Percentiles rank a stretch among this genome's conserved stretches.
These are phyloP conservation scores for Trichoplusia ni DNA, from an alignment of 1,140 invertebrate species.

Conservation along the genomic window DNA sequence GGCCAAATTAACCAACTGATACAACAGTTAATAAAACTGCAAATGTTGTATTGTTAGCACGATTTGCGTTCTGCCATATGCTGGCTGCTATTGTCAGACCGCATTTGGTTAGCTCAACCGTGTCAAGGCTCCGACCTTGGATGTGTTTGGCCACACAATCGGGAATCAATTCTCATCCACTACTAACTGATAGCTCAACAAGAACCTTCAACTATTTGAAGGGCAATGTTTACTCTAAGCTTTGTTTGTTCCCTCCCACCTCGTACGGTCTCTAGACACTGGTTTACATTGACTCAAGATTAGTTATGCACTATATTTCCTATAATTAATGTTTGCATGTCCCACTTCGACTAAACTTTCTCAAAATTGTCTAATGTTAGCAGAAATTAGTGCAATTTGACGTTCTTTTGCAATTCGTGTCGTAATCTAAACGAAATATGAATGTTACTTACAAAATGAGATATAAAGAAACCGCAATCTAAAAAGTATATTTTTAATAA, in stretches of 20 bases:
- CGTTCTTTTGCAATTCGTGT: not conserved
- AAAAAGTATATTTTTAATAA: too few relatives aligned
- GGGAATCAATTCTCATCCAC: conserved; percentile 40
- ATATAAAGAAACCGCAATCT: too few relatives aligned
- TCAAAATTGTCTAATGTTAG: too few relatives aligned
- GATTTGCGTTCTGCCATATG: conserved; percentile 23
- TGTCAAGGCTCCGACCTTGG: conserved; percentile 55
- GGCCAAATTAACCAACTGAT: conserved; percentile 3
- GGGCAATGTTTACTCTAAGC: not conserved
- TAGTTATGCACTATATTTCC: too few relatives aligned
- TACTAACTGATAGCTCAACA: conserved; percentile 8
- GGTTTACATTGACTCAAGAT: too few relatives aligned
- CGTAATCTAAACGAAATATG: not conserved
- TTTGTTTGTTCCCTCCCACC: not conserved
- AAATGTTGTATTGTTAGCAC: conserved; percentile 29
- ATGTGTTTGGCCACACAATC: conserved; percentile 46
- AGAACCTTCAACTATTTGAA: not conserved
- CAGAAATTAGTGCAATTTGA: too few relatives aligned
- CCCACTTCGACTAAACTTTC: too few relatives aligned
- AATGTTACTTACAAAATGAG: too few relatives aligned
- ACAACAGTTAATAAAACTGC: conserved; percentile 18
- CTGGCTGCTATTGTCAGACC: conserved; percentile 35
- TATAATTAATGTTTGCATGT: too few relatives aligned
- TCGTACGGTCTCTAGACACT: too few relatives aligned
- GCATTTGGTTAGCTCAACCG: conserved; percentile 43